A percentile compares a stretch with the other conserved stretches of the same genome.
Evolutionary conservation across 2,113 vertebrate genomes (phyloP).

Genomic region (Axis porcinus): DNA sequence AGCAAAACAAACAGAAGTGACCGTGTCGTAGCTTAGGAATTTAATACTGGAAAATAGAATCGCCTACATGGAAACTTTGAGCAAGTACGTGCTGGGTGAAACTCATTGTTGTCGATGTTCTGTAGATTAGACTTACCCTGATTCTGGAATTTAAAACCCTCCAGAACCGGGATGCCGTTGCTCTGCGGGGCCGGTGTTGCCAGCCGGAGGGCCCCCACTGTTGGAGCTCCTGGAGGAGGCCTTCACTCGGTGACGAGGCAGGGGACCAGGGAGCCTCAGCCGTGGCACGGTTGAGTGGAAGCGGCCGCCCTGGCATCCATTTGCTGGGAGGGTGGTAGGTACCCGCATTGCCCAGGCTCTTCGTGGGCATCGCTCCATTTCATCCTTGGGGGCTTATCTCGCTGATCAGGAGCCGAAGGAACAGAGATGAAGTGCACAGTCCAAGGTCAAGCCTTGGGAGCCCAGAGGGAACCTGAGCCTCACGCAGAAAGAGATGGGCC

Average conservation of each 20-base stretch:
- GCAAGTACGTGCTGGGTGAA: not conserved
- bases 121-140: not conserved
- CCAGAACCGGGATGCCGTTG: rapidly evolving
- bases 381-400: not conserved
- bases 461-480: not conserved
- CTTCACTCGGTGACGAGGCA: not conserved
- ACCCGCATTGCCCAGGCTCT: not conserved
- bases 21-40: not conserved
- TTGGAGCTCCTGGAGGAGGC: not conserved
- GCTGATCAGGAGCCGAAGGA: not conserved
- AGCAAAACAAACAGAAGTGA: not conserved
- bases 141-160: not conserved
- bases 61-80: not conserved
- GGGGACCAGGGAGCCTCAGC: not conserved
- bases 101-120: not conserved
- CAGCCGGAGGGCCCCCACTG: rapidly evolving
- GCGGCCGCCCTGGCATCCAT: rapidly evolving
- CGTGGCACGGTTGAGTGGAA: rapidly evolving
- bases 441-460: not conserved
- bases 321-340: too few relatives aligned
- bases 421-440: not conserved
- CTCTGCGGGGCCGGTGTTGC: rapidly evolving
- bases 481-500: rapidly evolving
- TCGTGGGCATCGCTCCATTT: rapidly evolving
- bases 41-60: not conserved